Evolutionary conservation across 2,113 vertebrate species (phyloP).

Genomic region (Paraplagusia blochii): DNA sequence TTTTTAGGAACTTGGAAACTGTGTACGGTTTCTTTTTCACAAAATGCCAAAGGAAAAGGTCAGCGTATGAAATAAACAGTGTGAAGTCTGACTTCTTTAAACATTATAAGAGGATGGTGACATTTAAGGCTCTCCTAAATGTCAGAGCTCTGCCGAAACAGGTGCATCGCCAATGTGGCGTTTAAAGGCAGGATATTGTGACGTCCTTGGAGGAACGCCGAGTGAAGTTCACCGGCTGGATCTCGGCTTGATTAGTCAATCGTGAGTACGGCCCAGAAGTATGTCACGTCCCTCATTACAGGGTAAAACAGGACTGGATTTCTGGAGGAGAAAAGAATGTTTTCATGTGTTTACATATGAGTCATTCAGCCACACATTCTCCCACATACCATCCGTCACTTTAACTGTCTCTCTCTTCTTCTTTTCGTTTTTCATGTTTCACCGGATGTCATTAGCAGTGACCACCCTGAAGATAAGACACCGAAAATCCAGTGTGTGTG

Average conservation of each 20-base stretch:
- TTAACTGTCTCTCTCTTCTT: conserved; percentile 19
- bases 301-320: conserved; percentile 19
- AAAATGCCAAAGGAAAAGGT: conserved; percentile 43
- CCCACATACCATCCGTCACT: conserved; percentile 16
- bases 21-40: conserved; percentile 1
- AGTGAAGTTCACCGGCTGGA: conserved; percentile 8
- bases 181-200: conserved; percentile 14
- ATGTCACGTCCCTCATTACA: conserved; percentile 21
- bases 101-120: conserved; percentile 26
- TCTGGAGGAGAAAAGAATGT: conserved; percentile 13
- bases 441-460: conserved; percentile 47
- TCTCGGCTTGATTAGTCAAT: conserved; percentile 24
- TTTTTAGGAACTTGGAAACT: conserved; percentile 13
- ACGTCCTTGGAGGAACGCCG: background rate
- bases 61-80: conserved; percentile 25
- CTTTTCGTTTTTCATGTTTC: conserved; percentile 24
- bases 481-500: conserved; percentile 45
- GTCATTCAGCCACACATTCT: conserved; percentile 17
- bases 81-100: conserved; percentile 14
- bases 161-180: conserved; percentile 11
- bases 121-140: conserved; percentile 40
- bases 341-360: conserved; percentile 37
- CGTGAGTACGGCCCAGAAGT: conserved; percentile 14
- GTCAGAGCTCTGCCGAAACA: conserved; percentile 23
- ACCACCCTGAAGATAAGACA: conserved; percentile 71